These are phyloP conservation scores for Oreochromis niloticus DNA, from an alignment of 2,113 vertebrate genomes.

Conservation along the genomic window DNA sequence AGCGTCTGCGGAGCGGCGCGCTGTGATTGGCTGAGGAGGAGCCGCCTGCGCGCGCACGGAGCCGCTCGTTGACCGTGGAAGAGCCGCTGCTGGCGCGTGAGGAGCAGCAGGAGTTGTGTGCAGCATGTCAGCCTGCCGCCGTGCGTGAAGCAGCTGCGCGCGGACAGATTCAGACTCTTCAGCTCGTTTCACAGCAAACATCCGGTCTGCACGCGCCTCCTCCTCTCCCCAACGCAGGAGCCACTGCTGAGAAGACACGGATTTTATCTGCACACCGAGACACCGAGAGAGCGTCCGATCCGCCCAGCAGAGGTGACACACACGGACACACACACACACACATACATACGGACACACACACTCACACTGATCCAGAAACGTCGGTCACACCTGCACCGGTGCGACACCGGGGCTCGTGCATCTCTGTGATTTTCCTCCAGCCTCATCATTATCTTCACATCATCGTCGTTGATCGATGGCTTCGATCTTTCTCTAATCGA, in stretches of 20 bases:
- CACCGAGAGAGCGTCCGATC: constrained; percentile 4
- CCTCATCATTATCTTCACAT: background rate
- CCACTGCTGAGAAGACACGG: background rate
- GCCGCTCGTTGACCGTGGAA: background rate
- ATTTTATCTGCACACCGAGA: background rate
- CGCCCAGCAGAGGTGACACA: constrained; percentile 49
- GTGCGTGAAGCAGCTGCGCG: background rate
- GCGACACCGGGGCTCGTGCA: background rate
- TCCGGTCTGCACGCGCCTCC: background rate
- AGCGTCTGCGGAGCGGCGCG: background rate
- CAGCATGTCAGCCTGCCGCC: background rate
- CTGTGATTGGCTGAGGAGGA: background rate
- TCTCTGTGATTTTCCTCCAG: background rate
- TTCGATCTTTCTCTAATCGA: background rate
- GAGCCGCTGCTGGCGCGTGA: background rate
- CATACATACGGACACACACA: background rate
- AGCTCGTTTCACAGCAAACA: background rate
- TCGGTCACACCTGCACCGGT: background rate
- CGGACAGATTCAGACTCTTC: background rate
- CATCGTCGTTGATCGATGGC: background rate
- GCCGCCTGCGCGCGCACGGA: background rate
- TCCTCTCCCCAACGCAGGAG: background rate
- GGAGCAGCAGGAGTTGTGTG: background rate
- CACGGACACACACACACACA: background rate
- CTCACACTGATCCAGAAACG: background rate